Conservation (phyloP, 1,140 invertebrate species). For the Drosophila yakuba region DNA sequence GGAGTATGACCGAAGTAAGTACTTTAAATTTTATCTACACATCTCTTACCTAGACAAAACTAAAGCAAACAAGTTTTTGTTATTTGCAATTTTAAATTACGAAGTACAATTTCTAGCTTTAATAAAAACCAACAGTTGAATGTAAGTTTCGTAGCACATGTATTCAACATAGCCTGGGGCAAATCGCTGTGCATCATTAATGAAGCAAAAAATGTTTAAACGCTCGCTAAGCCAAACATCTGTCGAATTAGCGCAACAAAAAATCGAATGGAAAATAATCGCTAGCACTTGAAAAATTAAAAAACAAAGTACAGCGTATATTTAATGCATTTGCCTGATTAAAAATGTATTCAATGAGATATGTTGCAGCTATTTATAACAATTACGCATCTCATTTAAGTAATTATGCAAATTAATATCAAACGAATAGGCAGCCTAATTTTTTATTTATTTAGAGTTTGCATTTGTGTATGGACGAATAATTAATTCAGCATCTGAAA, state of each 20-base stretch:
- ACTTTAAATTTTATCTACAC: too few species aligned
- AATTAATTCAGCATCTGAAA: slow-evolving; percentile 40
- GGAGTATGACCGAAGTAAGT: slow-evolving; percentile 87
- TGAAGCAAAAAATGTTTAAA: slow-evolving; percentile 27
- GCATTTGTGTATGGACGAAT: slow-evolving; percentile 25
- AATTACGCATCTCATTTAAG: slow-evolving; percentile 53
- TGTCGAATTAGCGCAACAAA: slow-evolving; percentile 14
- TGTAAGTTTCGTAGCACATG: slow-evolving; percentile 9
- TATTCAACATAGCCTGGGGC: background rate
- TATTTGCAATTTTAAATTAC: background rate
- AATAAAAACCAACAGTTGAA: slow-evolving; percentile 8
- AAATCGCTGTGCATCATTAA: slow-evolving; percentile 48
- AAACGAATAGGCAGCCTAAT: slow-evolving; percentile 14
- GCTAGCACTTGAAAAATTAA: slow-evolving; percentile 24
- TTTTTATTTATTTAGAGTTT: slow-evolving; percentile 28
- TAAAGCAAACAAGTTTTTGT: background rate
- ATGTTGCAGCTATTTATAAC: slow-evolving; percentile 34
- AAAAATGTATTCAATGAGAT: slow-evolving; percentile 38
- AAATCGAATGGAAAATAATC: slow-evolving; percentile 26
- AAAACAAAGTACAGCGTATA: slow-evolving; percentile 12
- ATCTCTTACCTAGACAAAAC: too few species aligned
- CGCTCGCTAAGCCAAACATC: slow-evolving; percentile 33
- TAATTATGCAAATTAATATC: slow-evolving; percentile 52
- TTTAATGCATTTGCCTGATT: slow-evolving; percentile 46
- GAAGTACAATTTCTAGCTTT: background rate